These are phyloP conservation scores for Lumbricus terrestris DNA, from an alignment of 2,888 invertebrate species.

Conservation along the genomic window DNA sequence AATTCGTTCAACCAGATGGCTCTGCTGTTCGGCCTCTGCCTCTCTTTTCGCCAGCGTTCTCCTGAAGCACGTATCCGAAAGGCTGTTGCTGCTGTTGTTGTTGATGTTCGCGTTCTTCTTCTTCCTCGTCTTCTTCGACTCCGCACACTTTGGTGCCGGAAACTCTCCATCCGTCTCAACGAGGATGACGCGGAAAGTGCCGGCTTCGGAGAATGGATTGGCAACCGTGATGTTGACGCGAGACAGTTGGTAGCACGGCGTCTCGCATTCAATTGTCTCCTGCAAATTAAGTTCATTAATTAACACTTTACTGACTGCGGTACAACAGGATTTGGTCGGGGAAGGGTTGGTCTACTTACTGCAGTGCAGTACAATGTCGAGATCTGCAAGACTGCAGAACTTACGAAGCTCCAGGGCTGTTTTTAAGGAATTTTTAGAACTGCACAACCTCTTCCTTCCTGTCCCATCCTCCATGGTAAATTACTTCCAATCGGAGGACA, in stretches of 20 bases:
- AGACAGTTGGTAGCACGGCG: constrained; percentile 55
- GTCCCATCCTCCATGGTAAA: too few species aligned
- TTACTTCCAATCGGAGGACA: too few species aligned
- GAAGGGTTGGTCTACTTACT: too few species aligned
- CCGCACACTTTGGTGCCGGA: not conserved
- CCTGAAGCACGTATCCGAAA: not conserved
- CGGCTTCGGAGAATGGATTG: constrained; percentile 55
- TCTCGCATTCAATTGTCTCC: constrained; percentile 37
- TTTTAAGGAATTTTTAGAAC: too few species aligned
- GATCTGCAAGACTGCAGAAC: not conserved
- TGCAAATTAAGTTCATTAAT: not conserved
- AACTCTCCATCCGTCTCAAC: constrained; percentile 45
- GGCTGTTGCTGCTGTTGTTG: not conserved
- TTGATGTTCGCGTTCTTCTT: too few species aligned
- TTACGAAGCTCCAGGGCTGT: too few species aligned
- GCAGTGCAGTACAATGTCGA: not conserved
- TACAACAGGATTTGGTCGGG: too few species aligned
- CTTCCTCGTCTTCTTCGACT: not conserved
- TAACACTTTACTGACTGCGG: not conserved
- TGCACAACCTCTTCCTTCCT: too few species aligned
- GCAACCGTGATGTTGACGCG: constrained; percentile 48
- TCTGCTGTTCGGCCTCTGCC: not conserved
- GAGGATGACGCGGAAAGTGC: constrained; percentile 53
- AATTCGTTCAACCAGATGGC: not conserved
- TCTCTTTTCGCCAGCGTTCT: not conserved